phyloP scores from a whole-genome alignment of 2,888 invertebrate genomes.

The Tanypteryx hageni region DNA sequence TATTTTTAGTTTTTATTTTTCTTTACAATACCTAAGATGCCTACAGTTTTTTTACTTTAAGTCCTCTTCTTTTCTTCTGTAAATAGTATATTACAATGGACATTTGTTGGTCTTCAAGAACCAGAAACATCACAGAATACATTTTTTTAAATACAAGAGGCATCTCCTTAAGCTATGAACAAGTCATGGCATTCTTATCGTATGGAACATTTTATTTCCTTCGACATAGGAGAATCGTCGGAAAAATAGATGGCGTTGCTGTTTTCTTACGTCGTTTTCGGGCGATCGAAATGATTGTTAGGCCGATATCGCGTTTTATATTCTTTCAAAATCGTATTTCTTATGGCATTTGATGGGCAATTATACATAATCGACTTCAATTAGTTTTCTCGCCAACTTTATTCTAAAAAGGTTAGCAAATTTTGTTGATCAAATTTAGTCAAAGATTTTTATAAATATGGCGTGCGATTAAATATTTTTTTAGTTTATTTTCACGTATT shows the following conservation, averaged over 20 bases:
- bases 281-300: not conserved
- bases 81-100: constrained; percentile 64
- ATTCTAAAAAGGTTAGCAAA: too few species aligned
- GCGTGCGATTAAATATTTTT: too few species aligned
- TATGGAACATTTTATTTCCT: constrained; percentile 6
- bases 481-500: too few species aligned
- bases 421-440: too few species aligned
- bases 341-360: too few species aligned
- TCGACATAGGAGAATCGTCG: constrained; percentile 13
- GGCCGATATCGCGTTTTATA: not conserved
- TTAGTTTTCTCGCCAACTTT: too few species aligned
- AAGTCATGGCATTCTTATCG: constrained; percentile 57
- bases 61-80: constrained; percentile 42
- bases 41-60: constrained; percentile 40
- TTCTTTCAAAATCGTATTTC: not conserved
- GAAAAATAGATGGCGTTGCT: not conserved
- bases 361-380: too few species aligned
- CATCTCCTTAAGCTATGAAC: constrained; percentile 51
- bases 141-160: constrained; percentile 62
- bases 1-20: constrained; percentile 58
- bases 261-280: not conserved
- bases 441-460: too few species aligned
- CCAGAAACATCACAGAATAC: constrained; percentile 64
- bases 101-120: constrained; percentile 22
- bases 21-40: constrained; percentile 57